phyloP scores from a whole-genome alignment of 2,888 invertebrate genomes.

The Mythimna vitellina region DNA sequence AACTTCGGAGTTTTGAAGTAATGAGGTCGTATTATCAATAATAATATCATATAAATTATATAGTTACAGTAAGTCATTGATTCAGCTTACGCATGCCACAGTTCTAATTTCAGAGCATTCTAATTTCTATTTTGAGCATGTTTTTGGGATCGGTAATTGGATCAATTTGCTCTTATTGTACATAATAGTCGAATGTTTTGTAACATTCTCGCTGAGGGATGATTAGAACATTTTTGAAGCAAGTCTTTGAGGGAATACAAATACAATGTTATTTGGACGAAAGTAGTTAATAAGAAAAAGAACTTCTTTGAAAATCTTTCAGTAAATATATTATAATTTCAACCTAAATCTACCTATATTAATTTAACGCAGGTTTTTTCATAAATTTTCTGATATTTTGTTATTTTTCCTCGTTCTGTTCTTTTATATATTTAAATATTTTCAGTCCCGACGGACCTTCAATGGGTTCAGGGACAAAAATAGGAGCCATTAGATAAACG shows the following conservation, averaged over 20 bases:
- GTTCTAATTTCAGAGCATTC: constrained; percentile 80
- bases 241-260: constrained; percentile 1
- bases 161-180: constrained; percentile 82
- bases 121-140: constrained; percentile 73
- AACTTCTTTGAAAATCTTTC: neutral
- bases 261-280: constrained; percentile 1
- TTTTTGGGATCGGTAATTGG: constrained; percentile 76
- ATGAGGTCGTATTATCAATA: constrained; percentile 49
- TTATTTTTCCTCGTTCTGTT: no score
- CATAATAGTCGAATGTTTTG: constrained; percentile 39
- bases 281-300: neutral
- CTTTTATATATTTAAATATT: no score
- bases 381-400: neutral
- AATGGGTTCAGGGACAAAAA: no score
- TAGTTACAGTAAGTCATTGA: constrained; percentile 62
- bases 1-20: constrained; percentile 18
- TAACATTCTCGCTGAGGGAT: constrained; percentile 22
- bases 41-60: constrained; percentile 27
- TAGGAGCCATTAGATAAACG: no score
- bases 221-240: constrained; percentile 38
- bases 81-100: constrained; percentile 81
- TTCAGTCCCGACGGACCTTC: no score
- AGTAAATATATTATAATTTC: neutral
- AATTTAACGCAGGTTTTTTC: neutral
- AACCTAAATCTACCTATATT: neutral